Evolutionary conservation across 2,113 vertebrate species (phyloP).

Genomic region (Aphelocoma coerulescens): DNA sequence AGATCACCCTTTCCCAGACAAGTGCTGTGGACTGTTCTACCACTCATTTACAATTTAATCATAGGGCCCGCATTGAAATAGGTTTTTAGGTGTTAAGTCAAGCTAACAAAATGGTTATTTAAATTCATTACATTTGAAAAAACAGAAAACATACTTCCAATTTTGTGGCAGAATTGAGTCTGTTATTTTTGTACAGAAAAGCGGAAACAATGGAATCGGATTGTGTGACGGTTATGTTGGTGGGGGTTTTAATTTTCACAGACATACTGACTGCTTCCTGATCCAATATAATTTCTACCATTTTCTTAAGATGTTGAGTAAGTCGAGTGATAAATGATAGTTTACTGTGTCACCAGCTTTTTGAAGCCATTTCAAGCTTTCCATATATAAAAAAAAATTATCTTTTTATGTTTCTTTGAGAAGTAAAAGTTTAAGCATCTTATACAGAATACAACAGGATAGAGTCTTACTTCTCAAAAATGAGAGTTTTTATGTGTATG

Average conservation of each 20-base stretch:
- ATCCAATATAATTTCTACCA: not conserved
- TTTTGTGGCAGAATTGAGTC: not conserved
- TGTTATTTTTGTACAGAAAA: not conserved
- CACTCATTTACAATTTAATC: constrained; percentile 57
- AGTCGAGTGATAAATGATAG: not conserved
- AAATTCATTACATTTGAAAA: constrained; percentile 23
- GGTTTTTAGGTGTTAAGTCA: constrained; percentile 32
- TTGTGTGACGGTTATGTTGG: not conserved
- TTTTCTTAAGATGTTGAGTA: not conserved
- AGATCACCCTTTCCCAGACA: constrained; percentile 37
- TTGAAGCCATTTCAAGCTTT: not conserved
- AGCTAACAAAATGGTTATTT: constrained; percentile 41
- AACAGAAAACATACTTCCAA: not conserved
- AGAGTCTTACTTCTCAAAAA: not conserved
- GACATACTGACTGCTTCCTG: not conserved
- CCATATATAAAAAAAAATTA: not conserved
- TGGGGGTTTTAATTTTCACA: not conserved
- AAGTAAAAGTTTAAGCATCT: not conserved
- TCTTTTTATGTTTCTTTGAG: not conserved
- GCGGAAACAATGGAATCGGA: not conserved
- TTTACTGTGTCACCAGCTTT: not conserved
- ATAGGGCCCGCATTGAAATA: constrained; percentile 6
- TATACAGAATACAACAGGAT: not conserved
- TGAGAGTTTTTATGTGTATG: rapidly evolving
- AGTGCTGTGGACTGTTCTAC: not conserved